phyloP scores from a whole-genome alignment of 37 sponge, comb jelly and placozoan species.

The Chondrilla cf. caribensis region DNA sequence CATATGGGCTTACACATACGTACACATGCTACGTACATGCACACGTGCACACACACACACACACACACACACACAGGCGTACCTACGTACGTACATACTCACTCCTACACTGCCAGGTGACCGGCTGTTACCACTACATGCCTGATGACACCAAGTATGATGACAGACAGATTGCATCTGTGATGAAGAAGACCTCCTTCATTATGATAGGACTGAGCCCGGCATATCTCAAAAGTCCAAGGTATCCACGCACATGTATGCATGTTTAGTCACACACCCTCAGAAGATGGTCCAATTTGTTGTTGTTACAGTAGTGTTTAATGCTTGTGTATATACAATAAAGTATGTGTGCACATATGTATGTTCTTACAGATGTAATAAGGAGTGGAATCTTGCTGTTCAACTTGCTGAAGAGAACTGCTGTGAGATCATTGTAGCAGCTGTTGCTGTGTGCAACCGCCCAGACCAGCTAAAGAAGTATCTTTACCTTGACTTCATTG shows the following conservation, averaged over 20 bases:
- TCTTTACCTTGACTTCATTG: conserved; percentile 70
- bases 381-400: conserved; percentile 66
- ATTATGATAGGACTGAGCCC: conserved; percentile 55
- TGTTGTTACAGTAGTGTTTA: background rate
- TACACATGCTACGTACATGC: background rate
- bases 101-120: conserved; percentile 3
- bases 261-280: background rate
- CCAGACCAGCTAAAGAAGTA: conserved; percentile 53
- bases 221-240: conserved; percentile 53
- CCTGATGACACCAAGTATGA: conserved; percentile 47
- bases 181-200: conserved; percentile 58
- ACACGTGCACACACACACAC: background rate
- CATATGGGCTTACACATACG: background rate
- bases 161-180: conserved; percentile 33
- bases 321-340: no score
- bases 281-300: background rate
- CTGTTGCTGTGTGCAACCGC: conserved; percentile 30
- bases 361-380: conserved; percentile 45
- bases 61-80: no score
- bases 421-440: conserved; percentile 48
- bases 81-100: no score
- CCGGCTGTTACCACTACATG: conserved; percentile 69
- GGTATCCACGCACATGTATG: no score
- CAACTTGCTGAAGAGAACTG: background rate
- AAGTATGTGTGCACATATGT: background rate